Percentiles rank a stretch among this genome's conserved stretches.
phyloP scores from a whole-genome alignment of 2,888 invertebrate species.

The Allacma fusca region DNA sequence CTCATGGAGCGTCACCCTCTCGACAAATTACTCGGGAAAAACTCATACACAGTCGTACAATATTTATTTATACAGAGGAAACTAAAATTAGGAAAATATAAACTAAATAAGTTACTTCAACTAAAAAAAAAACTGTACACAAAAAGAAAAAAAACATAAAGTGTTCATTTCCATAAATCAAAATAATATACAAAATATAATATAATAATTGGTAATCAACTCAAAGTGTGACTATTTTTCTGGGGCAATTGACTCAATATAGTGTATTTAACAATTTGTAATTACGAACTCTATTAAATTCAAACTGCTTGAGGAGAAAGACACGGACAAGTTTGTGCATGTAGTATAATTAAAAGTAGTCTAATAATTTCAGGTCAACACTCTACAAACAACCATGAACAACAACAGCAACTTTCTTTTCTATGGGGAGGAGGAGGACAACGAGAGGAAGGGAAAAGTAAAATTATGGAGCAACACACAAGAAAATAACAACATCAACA shows the following conservation, averaged over 20 bases:
- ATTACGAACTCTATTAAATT: background rate
- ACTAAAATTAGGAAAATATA: too few species aligned
- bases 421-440: background rate
- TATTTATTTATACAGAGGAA: too few species aligned
- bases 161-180: background rate
- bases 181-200: background rate
- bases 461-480: background rate
- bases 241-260: background rate
- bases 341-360: background rate
- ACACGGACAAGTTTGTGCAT: conserved; percentile 40
- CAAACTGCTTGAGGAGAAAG: conserved; percentile 31
- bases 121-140: too few species aligned
- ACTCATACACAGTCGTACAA: too few species aligned
- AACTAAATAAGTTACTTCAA: too few species aligned
- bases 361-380: background rate
- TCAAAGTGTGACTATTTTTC: background rate
- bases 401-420: conserved; percentile 6
- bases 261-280: background rate
- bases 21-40: too few species aligned
- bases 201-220: background rate
- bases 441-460: background rate
- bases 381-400: background rate
- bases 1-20: too few species aligned
- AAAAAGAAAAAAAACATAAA: too few species aligned
- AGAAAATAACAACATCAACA: too few species aligned